Percentiles rank a stretch among this genome's conserved stretches.
Evolutionary conservation across 2,797 vertebrate species (phyloP).

Genomic region (Myiotriccus ornatus): DNA sequence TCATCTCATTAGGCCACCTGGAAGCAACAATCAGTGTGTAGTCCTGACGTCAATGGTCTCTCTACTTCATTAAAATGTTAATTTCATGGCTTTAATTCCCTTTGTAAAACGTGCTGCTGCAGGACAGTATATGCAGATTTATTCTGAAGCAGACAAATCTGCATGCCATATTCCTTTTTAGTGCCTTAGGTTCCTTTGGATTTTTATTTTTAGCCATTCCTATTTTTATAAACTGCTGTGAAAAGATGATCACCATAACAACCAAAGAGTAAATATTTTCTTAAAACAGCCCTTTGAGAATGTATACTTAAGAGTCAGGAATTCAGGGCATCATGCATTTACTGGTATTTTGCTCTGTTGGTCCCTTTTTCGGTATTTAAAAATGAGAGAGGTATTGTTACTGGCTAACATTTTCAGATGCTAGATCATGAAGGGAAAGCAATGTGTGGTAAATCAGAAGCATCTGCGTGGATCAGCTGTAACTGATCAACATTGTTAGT

Average conservation of each 20-base stretch:
- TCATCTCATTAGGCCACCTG: constrained; percentile 82
- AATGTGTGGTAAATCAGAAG: neutral
- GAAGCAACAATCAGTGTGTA: constrained; percentile 75
- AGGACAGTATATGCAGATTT: constrained; percentile 74
- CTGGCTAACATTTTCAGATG: neutral
- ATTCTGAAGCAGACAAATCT: constrained; percentile 67
- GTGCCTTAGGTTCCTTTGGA: constrained; percentile 54
- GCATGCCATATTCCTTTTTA: constrained; percentile 65
- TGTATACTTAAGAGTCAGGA: constrained; percentile 41
- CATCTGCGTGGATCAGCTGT: neutral
- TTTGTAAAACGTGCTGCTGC: constrained; percentile 72
- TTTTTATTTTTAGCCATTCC: constrained; percentile 64
- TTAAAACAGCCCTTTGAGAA: constrained; percentile 48
- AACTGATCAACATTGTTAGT: neutral
- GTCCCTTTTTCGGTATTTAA: constrained; percentile 12
- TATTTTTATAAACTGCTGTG: constrained; percentile 68
- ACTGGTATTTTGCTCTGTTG: constrained; percentile 4
- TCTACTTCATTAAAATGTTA: constrained; percentile 82
- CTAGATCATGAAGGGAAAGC: neutral
- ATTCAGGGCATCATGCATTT: constrained; percentile 34
- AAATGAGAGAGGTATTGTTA: neutral
- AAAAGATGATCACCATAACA: constrained; percentile 62
- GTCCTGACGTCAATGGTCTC: constrained; percentile 74
- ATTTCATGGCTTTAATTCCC: constrained; percentile 79
- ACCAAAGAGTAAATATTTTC: constrained; percentile 68